Evolutionary conservation across 1,140 invertebrate genomes (phyloP).

Genomic region (Drosophila ogumai): DNA sequence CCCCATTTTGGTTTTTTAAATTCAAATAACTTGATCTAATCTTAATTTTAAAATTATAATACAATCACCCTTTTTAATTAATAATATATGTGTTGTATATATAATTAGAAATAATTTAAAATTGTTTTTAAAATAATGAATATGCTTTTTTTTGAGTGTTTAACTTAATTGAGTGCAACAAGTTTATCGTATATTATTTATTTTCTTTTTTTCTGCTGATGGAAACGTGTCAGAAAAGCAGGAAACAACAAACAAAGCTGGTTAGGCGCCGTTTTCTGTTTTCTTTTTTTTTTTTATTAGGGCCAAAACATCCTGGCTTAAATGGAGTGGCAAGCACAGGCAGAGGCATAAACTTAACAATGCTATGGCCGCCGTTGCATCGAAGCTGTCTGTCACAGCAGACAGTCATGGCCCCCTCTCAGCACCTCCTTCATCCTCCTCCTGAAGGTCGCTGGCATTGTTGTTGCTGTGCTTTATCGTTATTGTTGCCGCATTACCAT

Average conservation of each 20-base stretch:
- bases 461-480: conserved; percentile 26
- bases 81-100: too few species aligned
- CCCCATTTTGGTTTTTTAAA: too few species aligned
- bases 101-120: too few species aligned
- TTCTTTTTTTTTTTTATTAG: neutral
- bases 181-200: conserved; percentile 20
- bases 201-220: neutral
- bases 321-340: conserved; percentile 5
- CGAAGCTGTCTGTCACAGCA: conserved; percentile 69
- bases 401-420: conserved; percentile 46
- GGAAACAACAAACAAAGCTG: conserved; percentile 29
- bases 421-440: neutral
- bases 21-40: too few species aligned
- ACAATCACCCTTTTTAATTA: too few species aligned
- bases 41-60: too few species aligned
- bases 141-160: neutral
- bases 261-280: conserved; percentile 30
- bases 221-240: conserved; percentile 46
- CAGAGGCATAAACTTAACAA: conserved; percentile 43
- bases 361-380: conserved; percentile 45
- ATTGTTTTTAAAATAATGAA: too few species aligned
- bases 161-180: conserved; percentile 58
- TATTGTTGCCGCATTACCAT: conserved; percentile 31
- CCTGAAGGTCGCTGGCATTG: conserved; percentile 31
- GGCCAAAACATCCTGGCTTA: conserved; percentile 35